Base-by-base conservation (phyloP, 92 coral and sea anemone species). In the Umimayanthus chanpuru region DNA sequence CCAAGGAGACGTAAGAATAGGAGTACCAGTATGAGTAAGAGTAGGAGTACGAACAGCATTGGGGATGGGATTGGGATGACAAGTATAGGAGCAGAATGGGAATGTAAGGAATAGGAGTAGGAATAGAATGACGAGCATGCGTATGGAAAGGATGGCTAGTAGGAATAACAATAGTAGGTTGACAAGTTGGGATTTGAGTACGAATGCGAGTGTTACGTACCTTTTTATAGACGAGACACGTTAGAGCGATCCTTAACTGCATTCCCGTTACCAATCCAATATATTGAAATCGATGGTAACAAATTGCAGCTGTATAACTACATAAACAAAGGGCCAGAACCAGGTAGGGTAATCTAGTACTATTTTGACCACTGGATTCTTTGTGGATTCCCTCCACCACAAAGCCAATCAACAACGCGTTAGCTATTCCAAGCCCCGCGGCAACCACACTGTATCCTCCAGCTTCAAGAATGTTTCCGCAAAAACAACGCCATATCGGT, bases 231-330 rank as follows among this genome's bases (percentile, higher is more conserved):
- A 77, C 55, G 15, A 77, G 81, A 38, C 81, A 77, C 26, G 81
- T 77, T 28, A 77, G 61, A 77, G 81, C 81, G 32, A 77, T 77
- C 81, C 81, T 77, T 38, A 77, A n/a, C 15, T 38, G 81, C 81
- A 77, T 77, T 25, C 81, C 81, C 61, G 38, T 77, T 43, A 44
- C 81, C 81, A 15, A 15, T 9, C 55, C 49, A 76, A 76, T 43
- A 23, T 38, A 41, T 23, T 36, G 50, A 18, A 76, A 39, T 7
- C 80, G 80, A 39, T 76, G 80, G 50, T 36, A 76, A 41, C 47
- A 41, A 38, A 76, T 41, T 9, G 80, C 80, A 21, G 53, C 25
- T 38, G 26, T 41, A 41, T 36, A 76, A 38, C 53, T 76, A 18
- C 53, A 43, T 9, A 76, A 20, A 38, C 53, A 76, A 15, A 76